These are phyloP conservation scores for Microplitis deprimator DNA, from an alignment of 2,888 invertebrate species.

Conservation along the genomic window DNA sequence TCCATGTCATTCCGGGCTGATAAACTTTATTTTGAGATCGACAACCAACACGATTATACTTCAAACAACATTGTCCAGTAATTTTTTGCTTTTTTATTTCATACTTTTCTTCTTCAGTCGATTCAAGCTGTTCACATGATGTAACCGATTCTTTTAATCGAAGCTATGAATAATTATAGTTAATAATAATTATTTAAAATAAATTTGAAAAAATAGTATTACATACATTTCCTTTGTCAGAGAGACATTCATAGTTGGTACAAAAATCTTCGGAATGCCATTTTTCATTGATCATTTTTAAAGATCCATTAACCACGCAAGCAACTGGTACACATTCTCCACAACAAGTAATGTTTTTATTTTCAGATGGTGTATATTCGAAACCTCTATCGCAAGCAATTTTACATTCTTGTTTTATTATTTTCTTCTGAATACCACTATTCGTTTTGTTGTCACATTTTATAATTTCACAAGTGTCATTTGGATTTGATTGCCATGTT, in stretches of 20 bases:
- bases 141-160: neutral
- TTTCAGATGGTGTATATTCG: conserved; percentile 72
- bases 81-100: neutral
- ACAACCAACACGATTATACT: neutral
- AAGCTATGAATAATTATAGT: neutral
- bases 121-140: neutral
- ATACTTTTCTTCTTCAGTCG: neutral
- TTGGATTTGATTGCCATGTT: conserved; percentile 57
- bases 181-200: neutral
- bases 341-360: conserved; percentile 75
- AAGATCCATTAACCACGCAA: conserved; percentile 74
- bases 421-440: conserved; percentile 52
- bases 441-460: conserved; percentile 55
- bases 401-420: conserved; percentile 58
- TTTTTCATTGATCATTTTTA: conserved; percentile 73
- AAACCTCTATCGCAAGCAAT: conserved; percentile 73
- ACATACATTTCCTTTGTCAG: conserved; percentile 73
- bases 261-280: conserved; percentile 79
- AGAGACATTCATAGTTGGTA: conserved; percentile 76
- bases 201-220: conserved; percentile 2
- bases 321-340: conserved; percentile 78
- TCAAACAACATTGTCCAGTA: neutral
- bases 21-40: neutral
- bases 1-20: neutral
- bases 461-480: conserved; percentile 58